Evolutionary conservation across 2,888 invertebrate species (phyloP).

Genomic region (Drosophila longiperda): DNA sequence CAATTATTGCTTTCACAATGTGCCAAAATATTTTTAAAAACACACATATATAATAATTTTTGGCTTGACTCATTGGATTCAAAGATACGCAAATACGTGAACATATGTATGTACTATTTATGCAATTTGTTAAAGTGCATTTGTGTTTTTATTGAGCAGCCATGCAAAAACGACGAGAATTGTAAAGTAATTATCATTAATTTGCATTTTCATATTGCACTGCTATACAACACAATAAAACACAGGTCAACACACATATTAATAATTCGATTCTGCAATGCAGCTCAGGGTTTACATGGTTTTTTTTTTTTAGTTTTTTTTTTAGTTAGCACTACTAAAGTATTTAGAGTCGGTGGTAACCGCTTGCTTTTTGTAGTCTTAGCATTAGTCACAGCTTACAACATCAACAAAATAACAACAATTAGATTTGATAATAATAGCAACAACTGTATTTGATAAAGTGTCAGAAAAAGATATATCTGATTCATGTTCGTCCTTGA

Average conservation of each 20-base stretch:
- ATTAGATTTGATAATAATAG: slow-evolving; percentile 12
- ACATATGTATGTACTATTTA: not conserved
- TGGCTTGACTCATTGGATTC: not conserved
- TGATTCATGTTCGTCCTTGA: not conserved
- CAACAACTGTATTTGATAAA: slow-evolving; percentile 1
- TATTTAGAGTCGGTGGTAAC: slow-evolving; percentile 70
- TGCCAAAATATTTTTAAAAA: slow-evolving; percentile 28
- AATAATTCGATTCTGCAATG: slow-evolving; percentile 1
- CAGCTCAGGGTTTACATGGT: slow-evolving; percentile 12
- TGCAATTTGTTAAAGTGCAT: slow-evolving; percentile 8
- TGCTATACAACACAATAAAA: not conserved
- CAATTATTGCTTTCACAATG: slow-evolving; percentile 33
- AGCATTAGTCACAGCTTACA: slow-evolving; percentile 42
- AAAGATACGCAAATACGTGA: not conserved
- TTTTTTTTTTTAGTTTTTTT: no score
- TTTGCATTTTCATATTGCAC: not conserved
- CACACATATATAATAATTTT: not conserved
- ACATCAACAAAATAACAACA: slow-evolving; percentile 46
- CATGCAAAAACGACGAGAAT: slow-evolving; percentile 4
- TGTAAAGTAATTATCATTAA: slow-evolving; percentile 33
- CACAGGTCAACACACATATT: not conserved
- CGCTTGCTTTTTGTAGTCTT: slow-evolving; percentile 63
- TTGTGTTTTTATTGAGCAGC: slow-evolving; percentile 5
- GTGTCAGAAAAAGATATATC: not conserved
- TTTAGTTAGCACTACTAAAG: slow-evolving; percentile 58